Conservation (phyloP, 2,113 vertebrate species). For the Melospiza georgiana region DNA sequence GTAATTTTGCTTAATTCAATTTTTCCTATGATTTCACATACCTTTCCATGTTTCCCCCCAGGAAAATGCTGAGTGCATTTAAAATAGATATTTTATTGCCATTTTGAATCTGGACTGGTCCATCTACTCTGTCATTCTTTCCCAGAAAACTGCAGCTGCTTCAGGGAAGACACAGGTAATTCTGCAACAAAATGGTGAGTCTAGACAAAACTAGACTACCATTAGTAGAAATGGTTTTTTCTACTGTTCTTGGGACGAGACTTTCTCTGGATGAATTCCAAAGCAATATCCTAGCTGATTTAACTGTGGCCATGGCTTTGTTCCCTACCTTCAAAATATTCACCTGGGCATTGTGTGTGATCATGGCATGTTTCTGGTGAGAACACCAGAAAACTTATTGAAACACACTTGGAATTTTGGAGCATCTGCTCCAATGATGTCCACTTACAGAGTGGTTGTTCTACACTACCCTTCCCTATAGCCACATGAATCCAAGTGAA, state of each 20-base stretch:
- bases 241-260: neutral
- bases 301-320: neutral
- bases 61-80: neutral
- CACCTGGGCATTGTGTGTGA: rapidly evolving
- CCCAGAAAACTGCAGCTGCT: neutral
- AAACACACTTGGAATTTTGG: neutral
- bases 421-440: neutral
- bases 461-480: neutral
- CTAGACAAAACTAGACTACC: no score
- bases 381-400: neutral
- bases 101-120: neutral
- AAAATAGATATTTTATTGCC: neutral
- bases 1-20: neutral
- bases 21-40: neutral
- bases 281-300: neutral
- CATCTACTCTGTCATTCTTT: neutral
- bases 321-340: neutral
- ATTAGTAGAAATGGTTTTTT: neutral
- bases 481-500: neutral
- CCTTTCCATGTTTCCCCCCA: neutral
- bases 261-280: neutral
- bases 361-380: neutral
- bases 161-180: neutral
- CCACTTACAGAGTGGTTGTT: neutral
- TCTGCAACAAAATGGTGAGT: neutral